Evolutionary conservation across 2,888 invertebrate genomes (phyloP).

Genomic region (Diplolepis rosae): DNA sequence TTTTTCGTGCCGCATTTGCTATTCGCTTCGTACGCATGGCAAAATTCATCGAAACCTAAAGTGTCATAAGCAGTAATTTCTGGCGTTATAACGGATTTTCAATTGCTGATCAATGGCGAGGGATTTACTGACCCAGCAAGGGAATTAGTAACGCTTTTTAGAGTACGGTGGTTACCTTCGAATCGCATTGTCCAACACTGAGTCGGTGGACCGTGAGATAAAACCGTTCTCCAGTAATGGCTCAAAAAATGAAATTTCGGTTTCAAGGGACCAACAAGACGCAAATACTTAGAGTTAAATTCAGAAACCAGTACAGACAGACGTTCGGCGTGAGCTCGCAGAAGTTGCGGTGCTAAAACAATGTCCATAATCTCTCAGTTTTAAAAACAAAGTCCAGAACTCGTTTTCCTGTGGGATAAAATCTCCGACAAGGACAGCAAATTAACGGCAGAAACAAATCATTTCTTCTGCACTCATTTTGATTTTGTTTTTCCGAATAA

Average conservation of each 20-base stretch:
- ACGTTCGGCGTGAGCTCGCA: constrained; percentile 28
- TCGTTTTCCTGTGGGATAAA: constrained; percentile 25
- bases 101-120: constrained; percentile 12
- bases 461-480: too few species aligned
- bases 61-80: too few species aligned
- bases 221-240: constrained; percentile 30
- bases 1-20: too few species aligned
- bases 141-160: constrained; percentile 27
- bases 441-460: constrained; percentile 32
- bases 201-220: constrained; percentile 25
- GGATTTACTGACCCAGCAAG: constrained; percentile 32
- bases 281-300: constrained; percentile 32
- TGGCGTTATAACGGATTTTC: too few species aligned
- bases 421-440: constrained; percentile 33
- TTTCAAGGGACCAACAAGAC: constrained; percentile 33
- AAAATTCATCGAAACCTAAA: too few species aligned
- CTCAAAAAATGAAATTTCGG: constrained; percentile 38
- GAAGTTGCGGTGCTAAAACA: constrained; percentile 7
- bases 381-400: constrained; percentile 30
- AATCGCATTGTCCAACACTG: constrained; percentile 31
- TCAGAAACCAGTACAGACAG: constrained; percentile 34
- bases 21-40: too few species aligned
- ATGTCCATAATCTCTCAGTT: constrained; percentile 38
- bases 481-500: not conserved
- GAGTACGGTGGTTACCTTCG: constrained; percentile 34